Evolutionary conservation across 2,113 vertebrate species (phyloP), one percentile per base, ranked within the genome.

Genomic region (Athene cunicularia): DNA sequence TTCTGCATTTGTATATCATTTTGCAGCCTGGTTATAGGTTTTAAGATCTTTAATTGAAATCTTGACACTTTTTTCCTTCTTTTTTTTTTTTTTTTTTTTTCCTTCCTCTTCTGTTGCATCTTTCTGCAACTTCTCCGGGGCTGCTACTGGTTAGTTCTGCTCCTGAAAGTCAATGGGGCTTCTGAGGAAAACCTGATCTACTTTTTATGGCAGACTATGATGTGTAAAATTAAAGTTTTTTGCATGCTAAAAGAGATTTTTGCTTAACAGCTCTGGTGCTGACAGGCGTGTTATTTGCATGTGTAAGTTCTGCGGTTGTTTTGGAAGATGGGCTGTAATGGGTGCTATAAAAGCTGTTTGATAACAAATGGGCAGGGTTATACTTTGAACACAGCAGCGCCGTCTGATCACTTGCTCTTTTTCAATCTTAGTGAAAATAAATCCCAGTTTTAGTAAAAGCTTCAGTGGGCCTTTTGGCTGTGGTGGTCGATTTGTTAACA

Each of bases 181-280:
- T 64, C 47, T 52, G 49, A 20, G 39, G 75, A 26, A 55, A 55
- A 20, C 7, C 8, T 32, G 14, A 8, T 52, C 9, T 41, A 0
- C 20, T 33, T 90, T 50, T 63, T 64, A 2, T 32, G 71, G 64
- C 28, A 50, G 18, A 33, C 5, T 35, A 5, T 30, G 72, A 27
- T 55, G 37, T 41, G 37, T 43, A 3, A 12, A 71, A 27, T 7
- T 1, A 8, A 47, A 66, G 27, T 6, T 0, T 0, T 74, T 49
- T 88, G 45, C 17, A 27, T 17, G 37, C 71, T 7, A 3, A 35
- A 3, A 35, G 71, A 7, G 7, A 1, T 15, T 71, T 14, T 27
- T 71, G 17, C 68, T 49, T 15, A 19, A 21, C 19, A 14, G 50
- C 53, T 45, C 26, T 30, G 41, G 32, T 32, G 59, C 72, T n/a